Conservation (phyloP, 1,140 invertebrate species). For the Maconellicoccus hirsutus region DNA sequence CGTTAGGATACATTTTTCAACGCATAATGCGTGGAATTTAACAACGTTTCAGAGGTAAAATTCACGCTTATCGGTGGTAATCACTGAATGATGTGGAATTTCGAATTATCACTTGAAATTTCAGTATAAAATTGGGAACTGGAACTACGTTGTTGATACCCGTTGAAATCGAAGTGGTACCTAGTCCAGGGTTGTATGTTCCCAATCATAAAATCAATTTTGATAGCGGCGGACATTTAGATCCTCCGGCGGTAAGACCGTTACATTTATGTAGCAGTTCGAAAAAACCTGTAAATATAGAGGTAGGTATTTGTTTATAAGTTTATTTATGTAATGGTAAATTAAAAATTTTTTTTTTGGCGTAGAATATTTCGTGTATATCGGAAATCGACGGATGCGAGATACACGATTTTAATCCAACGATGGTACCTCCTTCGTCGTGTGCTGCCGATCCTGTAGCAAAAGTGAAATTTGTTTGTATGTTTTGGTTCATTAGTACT, state of each 20-base stretch:
- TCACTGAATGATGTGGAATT: neutral
- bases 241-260: constrained; percentile 49
- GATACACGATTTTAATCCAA: neutral
- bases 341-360: constrained; percentile 37
- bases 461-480: constrained; percentile 13
- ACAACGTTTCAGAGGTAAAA: constrained; percentile 14
- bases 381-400: neutral
- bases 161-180: constrained; percentile 74
- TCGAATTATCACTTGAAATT: constrained; percentile 30
- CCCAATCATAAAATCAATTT: constrained; percentile 70
- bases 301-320: constrained; percentile 44
- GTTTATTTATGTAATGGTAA: too few species aligned
- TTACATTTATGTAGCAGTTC: constrained; percentile 60
- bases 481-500: constrained; percentile 15
- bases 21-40: constrained; percentile 1
- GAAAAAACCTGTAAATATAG: constrained; percentile 53
- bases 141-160: constrained; percentile 53
- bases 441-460: neutral
- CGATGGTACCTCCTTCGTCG: neutral
- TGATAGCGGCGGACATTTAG: constrained; percentile 59
- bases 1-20: constrained; percentile 5
- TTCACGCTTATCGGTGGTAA: too few species aligned
- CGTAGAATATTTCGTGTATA: constrained; percentile 26
- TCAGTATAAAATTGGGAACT: constrained; percentile 53
- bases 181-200: constrained; percentile 58